Conservation (phyloP, 1,140 invertebrate genomes). For the Riptortus pedestris region DNA sequence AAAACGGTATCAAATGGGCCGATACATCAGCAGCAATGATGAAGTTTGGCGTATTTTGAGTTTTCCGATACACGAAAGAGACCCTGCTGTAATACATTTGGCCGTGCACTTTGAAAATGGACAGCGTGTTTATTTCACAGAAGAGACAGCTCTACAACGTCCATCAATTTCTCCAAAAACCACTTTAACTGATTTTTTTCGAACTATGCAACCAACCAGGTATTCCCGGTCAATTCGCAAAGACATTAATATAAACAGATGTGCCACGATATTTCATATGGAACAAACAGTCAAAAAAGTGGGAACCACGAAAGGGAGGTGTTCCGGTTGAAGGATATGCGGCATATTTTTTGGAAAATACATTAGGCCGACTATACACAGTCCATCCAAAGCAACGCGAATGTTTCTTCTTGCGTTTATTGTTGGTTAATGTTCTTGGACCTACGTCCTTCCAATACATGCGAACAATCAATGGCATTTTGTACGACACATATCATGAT, state of each 20-base stretch:
- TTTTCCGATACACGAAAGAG: constrained; percentile 35
- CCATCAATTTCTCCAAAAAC: constrained; percentile 17
- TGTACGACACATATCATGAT: constrained; percentile 36
- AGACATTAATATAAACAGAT: constrained; percentile 26
- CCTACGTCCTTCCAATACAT: constrained; percentile 40
- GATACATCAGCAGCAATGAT: constrained; percentile 39
- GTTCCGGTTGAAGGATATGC: constrained; percentile 26
- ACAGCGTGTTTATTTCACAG: constrained; percentile 24
- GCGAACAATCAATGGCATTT: constrained; percentile 37
- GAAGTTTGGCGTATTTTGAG: constrained; percentile 37
- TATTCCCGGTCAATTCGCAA: background rate
- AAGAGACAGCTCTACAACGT: constrained; percentile 27
- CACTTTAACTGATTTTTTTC: constrained; percentile 27
- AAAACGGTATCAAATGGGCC: constrained; percentile 35
- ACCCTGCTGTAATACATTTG: constrained; percentile 34
- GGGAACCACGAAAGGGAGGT: constrained; percentile 23
- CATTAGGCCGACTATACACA: constrained; percentile 37
- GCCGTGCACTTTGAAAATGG: constrained; percentile 31
- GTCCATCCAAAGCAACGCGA: constrained; percentile 39
- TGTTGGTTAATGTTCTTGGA: constrained; percentile 39
- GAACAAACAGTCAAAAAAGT: constrained; percentile 20
- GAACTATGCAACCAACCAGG: background rate
- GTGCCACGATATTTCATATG: constrained; percentile 25
- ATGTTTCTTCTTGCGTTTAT: constrained; percentile 40
- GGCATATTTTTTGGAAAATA: background rate